Evolutionary conservation across 2,888 invertebrate genomes (phyloP).

Genomic region (Nemapogon koenigi): DNA sequence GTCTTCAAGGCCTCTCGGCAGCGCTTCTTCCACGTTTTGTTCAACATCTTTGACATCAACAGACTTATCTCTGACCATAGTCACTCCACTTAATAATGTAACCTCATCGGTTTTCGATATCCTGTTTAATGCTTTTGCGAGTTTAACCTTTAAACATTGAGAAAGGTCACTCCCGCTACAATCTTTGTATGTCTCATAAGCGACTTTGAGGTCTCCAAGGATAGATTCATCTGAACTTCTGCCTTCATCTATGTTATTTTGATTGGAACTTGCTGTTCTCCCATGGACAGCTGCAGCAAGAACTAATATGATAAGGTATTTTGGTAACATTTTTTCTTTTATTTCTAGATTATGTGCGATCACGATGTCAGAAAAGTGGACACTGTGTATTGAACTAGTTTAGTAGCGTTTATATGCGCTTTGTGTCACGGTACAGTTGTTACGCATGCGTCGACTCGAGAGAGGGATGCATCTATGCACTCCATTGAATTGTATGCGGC

Average conservation of each 20-base stretch:
- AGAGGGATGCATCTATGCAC: slow-evolving; percentile 57
- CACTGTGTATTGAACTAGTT: slow-evolving; percentile 50
- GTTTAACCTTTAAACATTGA: slow-evolving; percentile 79
- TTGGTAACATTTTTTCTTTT: slow-evolving; percentile 60
- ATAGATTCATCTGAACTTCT: slow-evolving; percentile 52
- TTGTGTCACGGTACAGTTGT: slow-evolving; percentile 55
- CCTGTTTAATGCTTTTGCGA: slow-evolving; percentile 79
- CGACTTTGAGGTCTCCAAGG: slow-evolving; percentile 72
- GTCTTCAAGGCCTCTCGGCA: slow-evolving; percentile 78
- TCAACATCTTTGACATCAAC: slow-evolving; percentile 56
- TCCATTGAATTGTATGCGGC: slow-evolving; percentile 22
- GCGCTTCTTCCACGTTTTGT: slow-evolving; percentile 71
- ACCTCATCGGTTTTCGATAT: slow-evolving; percentile 73
- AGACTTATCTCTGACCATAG: slow-evolving; percentile 70
- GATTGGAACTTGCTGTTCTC: slow-evolving; percentile 55
- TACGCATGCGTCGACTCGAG: slow-evolving; percentile 22
- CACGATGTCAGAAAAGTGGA: slow-evolving; percentile 22
- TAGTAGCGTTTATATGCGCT: slow-evolving; percentile 59
- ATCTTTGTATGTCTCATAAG: slow-evolving; percentile 83
- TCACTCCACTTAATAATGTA: slow-evolving; percentile 75
- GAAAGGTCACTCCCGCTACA: slow-evolving; percentile 74
- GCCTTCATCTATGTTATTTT: slow-evolving; percentile 48
- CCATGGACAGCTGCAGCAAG: slow-evolving; percentile 57
- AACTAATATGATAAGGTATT: slow-evolving; percentile 65
- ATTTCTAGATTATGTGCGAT: slow-evolving; percentile 34